Conservation (phyloP, 2,113 vertebrate genomes). For the Nothoprocta perdicaria region DNA sequence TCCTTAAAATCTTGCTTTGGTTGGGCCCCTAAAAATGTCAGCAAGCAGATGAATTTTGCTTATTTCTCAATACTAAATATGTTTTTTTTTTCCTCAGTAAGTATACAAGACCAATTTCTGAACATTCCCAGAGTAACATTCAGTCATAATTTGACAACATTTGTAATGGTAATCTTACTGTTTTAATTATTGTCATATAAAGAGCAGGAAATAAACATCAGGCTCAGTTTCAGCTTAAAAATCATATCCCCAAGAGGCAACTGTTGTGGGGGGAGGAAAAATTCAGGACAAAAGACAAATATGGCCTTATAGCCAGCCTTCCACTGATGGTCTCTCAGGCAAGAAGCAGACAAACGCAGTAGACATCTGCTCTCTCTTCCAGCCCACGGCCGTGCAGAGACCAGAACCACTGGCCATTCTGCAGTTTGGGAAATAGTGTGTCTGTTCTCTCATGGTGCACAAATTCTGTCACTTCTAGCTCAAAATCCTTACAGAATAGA, state of each 20-base stretch:
- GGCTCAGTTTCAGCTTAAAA: background rate
- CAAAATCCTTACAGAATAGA: background rate
- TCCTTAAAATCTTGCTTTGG: background rate
- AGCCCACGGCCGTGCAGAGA: background rate
- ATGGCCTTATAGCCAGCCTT: background rate
- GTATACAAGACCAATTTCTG: background rate
- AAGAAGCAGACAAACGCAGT: background rate
- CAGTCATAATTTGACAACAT: background rate
- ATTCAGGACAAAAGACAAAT: background rate
- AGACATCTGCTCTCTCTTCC: background rate
- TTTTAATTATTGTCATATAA: background rate
- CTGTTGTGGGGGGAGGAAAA: background rate
- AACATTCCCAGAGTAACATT: background rate
- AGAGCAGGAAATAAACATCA: background rate
- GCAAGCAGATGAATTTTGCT: background rate
- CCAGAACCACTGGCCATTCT: background rate
- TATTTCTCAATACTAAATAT: background rate
- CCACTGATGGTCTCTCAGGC: background rate
- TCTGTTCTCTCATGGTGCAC: background rate
- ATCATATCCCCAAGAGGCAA: background rate
- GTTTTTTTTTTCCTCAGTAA: background rate
- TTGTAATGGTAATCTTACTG: background rate
- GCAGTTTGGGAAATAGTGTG: background rate
- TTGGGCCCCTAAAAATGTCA: background rate
- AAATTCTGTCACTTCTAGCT: background rate